Evolutionary conservation across 1,140 invertebrate species (phyloP).

Genomic region (Hyposmocoma kahamanoa): DNA sequence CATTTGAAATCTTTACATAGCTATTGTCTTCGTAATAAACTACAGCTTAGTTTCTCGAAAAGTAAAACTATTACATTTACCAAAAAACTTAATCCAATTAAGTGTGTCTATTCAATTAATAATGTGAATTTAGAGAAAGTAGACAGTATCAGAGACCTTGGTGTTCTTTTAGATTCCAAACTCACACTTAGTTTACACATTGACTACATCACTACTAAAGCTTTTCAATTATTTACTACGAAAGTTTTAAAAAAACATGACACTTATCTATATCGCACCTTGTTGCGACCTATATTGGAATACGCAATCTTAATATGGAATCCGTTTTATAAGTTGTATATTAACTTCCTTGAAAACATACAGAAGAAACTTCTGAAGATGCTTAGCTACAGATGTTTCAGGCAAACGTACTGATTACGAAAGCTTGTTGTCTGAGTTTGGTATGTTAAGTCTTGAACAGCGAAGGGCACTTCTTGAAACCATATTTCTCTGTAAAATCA

Average conservation of each 20-base stretch:
- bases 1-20: neutral
- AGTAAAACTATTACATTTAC: conserved; percentile 2
- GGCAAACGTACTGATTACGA: no score
- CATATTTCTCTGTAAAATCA: no score
- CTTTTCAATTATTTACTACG: conserved; percentile 12
- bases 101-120: neutral
- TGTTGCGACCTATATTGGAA: conserved; percentile 12
- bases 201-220: conserved; percentile 12
- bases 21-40: neutral
- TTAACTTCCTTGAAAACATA: conserved; percentile 5
- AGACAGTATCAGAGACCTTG: neutral
- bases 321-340: conserved; percentile 14
- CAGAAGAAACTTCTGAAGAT: conserved; percentile 13
- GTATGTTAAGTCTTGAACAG: no score
- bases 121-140: neutral
- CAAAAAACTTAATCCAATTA: neutral
- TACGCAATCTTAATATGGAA: conserved; percentile 17
- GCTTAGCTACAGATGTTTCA: no score
- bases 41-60: neutral
- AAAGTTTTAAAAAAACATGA: conserved; percentile 7
- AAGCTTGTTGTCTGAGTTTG: no score
- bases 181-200: conserved; percentile 7
- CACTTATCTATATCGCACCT: conserved; percentile 10
- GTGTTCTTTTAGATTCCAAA: neutral
- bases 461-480: no score